Evolutionary conservation across 2,888 invertebrate species (phyloP).

Genomic region (Archips xylosteana): DNA sequence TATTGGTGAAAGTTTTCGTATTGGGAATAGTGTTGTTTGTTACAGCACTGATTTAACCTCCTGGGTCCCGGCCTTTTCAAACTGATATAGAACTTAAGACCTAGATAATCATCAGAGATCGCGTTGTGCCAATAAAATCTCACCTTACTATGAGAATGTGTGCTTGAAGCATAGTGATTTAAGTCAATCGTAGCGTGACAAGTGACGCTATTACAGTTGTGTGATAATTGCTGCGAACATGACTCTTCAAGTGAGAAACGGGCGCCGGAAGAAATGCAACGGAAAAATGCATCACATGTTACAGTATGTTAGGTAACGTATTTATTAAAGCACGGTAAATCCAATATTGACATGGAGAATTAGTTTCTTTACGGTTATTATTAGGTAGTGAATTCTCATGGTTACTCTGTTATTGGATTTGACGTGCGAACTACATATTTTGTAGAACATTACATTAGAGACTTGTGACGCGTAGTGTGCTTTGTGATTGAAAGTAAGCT

Average conservation of each 20-base stretch:
- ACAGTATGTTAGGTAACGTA: slow-evolving; percentile 67
- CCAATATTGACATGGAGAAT: background rate
- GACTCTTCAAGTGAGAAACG: slow-evolving; percentile 58
- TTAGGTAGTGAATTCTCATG: too few relatives aligned
- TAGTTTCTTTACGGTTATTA: too few relatives aligned
- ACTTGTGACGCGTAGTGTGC: too few relatives aligned
- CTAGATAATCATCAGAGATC: background rate
- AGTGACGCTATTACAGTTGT: slow-evolving; percentile 25
- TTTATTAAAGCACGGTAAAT: slow-evolving; percentile 15
- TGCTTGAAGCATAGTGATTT: background rate
- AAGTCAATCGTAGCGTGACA: slow-evolving; percentile 12
- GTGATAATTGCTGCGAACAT: slow-evolving; percentile 47
- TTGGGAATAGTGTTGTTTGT: background rate
- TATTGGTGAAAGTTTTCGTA: slow-evolving; percentile 1
- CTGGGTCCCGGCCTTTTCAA: too few relatives aligned
- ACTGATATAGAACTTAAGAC: too few relatives aligned
- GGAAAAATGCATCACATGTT: slow-evolving; percentile 73
- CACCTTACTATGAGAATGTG: background rate
- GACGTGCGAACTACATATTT: background rate
- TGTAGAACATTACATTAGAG: too few relatives aligned
- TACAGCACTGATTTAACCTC: background rate
- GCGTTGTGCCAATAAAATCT: background rate
- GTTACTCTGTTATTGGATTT: background rate
- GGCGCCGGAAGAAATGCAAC: slow-evolving; percentile 55
- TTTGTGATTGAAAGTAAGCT: too few relatives aligned